Evolutionary conservation across 1,140 invertebrate species (phyloP).

Genomic region (Vanessa tameamea): DNA sequence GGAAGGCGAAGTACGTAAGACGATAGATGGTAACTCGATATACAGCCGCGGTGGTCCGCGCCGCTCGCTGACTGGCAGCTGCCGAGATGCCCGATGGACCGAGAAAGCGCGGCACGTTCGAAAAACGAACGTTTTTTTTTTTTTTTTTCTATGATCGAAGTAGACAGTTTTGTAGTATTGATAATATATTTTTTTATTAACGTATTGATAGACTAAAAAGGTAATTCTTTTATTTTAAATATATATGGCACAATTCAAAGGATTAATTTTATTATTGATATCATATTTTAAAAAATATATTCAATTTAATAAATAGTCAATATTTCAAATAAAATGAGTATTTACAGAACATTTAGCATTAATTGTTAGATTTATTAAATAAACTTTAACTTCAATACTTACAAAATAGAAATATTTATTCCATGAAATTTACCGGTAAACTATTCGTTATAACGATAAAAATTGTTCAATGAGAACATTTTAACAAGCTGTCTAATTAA

Average conservation of each 20-base stretch:
- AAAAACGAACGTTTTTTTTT: constrained; percentile 52
- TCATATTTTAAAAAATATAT: no score
- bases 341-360: no score
- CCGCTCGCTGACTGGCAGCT: constrained; percentile 69
- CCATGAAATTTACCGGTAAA: constrained; percentile 5
- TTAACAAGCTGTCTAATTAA: constrained; percentile 70
- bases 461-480: constrained; percentile 66
- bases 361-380: background rate
- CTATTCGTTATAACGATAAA: constrained; percentile 31
- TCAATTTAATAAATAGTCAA: no score
- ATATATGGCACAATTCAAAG: no score
- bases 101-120: constrained; percentile 76
- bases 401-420: background rate
- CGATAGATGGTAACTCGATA: constrained; percentile 75
- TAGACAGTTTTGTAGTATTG: constrained; percentile 50
- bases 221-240: background rate
- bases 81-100: constrained; percentile 77
- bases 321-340: no score
- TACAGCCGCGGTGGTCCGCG: constrained; percentile 66
- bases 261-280: no score
- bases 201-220: background rate
- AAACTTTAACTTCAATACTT: background rate
- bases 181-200: background rate
- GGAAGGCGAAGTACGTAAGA: constrained; percentile 68
- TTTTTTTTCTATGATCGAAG: constrained; percentile 64